Evolutionary conservation across 2,888 invertebrate species (phyloP).

Genomic region (Ennomos erosarius): DNA sequence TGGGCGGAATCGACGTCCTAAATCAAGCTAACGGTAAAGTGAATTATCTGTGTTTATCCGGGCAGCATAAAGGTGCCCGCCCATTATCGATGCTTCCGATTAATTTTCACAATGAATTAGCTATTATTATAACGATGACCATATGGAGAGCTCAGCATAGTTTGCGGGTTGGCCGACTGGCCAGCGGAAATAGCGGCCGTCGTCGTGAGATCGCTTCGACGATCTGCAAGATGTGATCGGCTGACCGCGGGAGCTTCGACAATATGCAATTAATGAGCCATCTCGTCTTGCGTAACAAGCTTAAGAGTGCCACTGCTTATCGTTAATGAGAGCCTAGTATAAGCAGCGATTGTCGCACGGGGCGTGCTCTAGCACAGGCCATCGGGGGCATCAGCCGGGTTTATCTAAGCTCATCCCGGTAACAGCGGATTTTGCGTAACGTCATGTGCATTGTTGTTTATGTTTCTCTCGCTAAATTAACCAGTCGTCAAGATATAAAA

Average conservation of each 20-base stretch:
- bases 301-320: conserved; percentile 63
- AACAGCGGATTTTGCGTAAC: conserved; percentile 42
- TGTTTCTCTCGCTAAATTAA: conserved; percentile 17
- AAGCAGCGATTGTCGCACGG: conserved; percentile 57
- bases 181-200: conserved; percentile 58
- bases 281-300: conserved; percentile 69
- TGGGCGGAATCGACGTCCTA: conserved; percentile 61
- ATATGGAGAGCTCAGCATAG: conserved; percentile 50
- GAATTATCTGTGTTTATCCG: conserved; percentile 71
- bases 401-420: conserved; percentile 46
- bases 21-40: conserved; percentile 66
- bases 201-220: conserved; percentile 60
- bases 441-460: conserved; percentile 28
- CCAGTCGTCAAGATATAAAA: conserved; percentile 9
- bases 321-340: conserved; percentile 68
- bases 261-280: conserved; percentile 77
- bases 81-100: conserved; percentile 73
- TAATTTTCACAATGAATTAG: conserved; percentile 62
- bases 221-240: conserved; percentile 60
- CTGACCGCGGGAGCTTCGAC: conserved; percentile 60
- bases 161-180: conserved; percentile 19
- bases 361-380: conserved; percentile 51
- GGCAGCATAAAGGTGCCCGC: conserved; percentile 65
- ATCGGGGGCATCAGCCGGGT: conserved; percentile 47
- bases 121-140: conserved; percentile 58